phyloP scores from a whole-genome alignment of 2,888 invertebrate species.

The Unio pictorum region DNA sequence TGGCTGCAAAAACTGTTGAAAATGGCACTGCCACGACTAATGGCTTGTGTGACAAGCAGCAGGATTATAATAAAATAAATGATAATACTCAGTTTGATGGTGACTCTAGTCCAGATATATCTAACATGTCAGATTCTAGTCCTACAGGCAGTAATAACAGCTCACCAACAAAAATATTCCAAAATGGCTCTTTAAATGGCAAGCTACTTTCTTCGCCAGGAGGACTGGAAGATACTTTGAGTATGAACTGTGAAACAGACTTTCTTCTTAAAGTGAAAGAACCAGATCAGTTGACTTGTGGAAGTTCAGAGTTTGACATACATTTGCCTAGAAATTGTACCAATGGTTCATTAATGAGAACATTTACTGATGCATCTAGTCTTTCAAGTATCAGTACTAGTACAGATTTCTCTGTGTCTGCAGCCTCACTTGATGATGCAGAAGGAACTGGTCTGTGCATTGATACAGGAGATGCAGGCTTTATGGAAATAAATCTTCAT shows the following conservation, averaged over 20 bases:
- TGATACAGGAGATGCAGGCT: constrained; percentile 63
- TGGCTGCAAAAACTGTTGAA: constrained; percentile 19
- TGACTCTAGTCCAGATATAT: constrained; percentile 11
- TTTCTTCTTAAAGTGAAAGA: constrained; percentile 43
- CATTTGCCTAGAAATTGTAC: constrained; percentile 46
- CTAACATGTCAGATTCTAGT: constrained; percentile 7
- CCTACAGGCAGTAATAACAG: constrained; percentile 15
- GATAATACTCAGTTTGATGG: constrained; percentile 9
- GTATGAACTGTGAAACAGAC: constrained; percentile 42
- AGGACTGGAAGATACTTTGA: constrained; percentile 35
- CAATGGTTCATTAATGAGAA: constrained; percentile 46
- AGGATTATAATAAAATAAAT: constrained; percentile 2
- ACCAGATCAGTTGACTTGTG: constrained; percentile 48
- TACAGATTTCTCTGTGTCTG: constrained; percentile 64
- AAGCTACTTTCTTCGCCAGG: constrained; percentile 19
- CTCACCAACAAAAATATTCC: constrained; percentile 37
- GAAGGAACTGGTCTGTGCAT: constrained; percentile 49
- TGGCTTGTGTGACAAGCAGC: constrained; percentile 1
- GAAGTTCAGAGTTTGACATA: constrained; percentile 56
- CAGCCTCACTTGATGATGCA: constrained; percentile 56
- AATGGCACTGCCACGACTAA: constrained; percentile 4
- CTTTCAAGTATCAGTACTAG: constrained; percentile 66
- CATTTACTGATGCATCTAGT: constrained; percentile 63
- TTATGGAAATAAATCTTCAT: constrained; percentile 65
- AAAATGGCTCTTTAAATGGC: constrained; percentile 24